A percentile compares a stretch with the other conserved stretches of the same genome.
These are phyloP conservation scores for Triops longicaudatus DNA, from an alignment of 1,140 invertebrate genomes.

Conservation along the genomic window DNA sequence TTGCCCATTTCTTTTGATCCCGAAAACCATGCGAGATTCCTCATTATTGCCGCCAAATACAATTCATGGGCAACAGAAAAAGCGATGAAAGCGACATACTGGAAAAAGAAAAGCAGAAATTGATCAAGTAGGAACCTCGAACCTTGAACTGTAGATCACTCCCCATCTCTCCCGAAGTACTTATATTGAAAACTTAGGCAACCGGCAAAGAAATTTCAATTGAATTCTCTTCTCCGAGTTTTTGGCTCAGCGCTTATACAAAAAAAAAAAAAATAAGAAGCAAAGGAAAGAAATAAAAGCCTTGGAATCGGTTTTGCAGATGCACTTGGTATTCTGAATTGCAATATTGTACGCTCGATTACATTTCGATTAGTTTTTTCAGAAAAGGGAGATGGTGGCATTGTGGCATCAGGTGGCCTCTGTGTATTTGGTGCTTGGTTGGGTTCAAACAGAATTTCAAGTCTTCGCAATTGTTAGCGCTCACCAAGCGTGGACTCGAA, in stretches of 20 bases:
- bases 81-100: constrained; percentile 11
- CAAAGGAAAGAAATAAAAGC: neutral
- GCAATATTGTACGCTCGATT: constrained; percentile 6
- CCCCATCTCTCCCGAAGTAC: neutral
- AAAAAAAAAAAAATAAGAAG: neutral
- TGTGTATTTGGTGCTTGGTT: neutral
- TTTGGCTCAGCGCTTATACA: neutral
- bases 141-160: too few relatives aligned
- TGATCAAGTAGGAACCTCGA: neutral
- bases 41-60: constrained; percentile 12
- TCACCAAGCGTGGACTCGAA: neutral
- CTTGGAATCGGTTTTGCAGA: neutral
- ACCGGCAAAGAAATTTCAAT: constrained; percentile 9
- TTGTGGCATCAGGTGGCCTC: constrained; percentile 5
- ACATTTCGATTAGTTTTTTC: constrained; percentile 3
- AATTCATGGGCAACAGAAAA: neutral
- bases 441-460: neutral
- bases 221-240: neutral
- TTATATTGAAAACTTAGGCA: constrained; percentile 8
- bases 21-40: neutral
- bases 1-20: constrained; percentile 15
- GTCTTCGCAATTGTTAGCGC: neutral
- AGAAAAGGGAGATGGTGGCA: neutral
- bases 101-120: neutral
- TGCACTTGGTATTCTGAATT: constrained; percentile 4